These are phyloP conservation scores for Silurus asotus DNA, from an alignment of 2,113 vertebrate genomes.

Conservation along the genomic window DNA sequence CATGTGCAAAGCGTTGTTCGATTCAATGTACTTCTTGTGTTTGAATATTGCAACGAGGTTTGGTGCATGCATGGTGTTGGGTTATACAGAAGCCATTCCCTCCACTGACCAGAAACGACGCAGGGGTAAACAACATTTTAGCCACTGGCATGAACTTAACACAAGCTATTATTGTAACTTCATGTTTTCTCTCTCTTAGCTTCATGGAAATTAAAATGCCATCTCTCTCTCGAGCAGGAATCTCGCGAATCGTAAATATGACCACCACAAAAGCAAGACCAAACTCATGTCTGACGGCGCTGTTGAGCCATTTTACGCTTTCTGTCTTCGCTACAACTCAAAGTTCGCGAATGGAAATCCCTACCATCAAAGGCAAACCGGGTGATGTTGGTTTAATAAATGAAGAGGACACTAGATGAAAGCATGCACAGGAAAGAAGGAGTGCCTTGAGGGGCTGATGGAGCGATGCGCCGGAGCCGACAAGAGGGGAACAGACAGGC, in stretches of 20 bases:
- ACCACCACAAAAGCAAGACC: slow-evolving; percentile 78
- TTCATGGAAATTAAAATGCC: slow-evolving; percentile 67
- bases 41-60: slow-evolving; percentile 52
- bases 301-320: slow-evolving; percentile 78
- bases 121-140: slow-evolving; percentile 30
- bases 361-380: slow-evolving; percentile 56
- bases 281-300: slow-evolving; percentile 83
- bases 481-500: slow-evolving; percentile 68
- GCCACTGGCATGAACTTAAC: slow-evolving; percentile 21
- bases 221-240: slow-evolving; percentile 75
- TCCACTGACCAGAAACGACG: slow-evolving; percentile 25
- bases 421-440: slow-evolving; percentile 36
- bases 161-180: slow-evolving; percentile 14
- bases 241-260: slow-evolving; percentile 83
- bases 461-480: slow-evolving; percentile 23
- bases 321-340: slow-evolving; percentile 33
- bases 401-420: slow-evolving; percentile 39
- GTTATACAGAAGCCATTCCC: slow-evolving; percentile 42
- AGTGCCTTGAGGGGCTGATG: slow-evolving; percentile 13
- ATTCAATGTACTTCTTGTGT: slow-evolving; percentile 66
- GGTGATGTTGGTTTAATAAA: slow-evolving; percentile 40
- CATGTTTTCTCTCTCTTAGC: slow-evolving; percentile 59
- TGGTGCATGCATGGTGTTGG: slow-evolving; percentile 49
- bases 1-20: slow-evolving; percentile 71
- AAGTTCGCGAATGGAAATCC: slow-evolving; percentile 67